Conservation (phyloP, 1,140 invertebrate genomes). For the Sminthurides bifidus region DNA sequence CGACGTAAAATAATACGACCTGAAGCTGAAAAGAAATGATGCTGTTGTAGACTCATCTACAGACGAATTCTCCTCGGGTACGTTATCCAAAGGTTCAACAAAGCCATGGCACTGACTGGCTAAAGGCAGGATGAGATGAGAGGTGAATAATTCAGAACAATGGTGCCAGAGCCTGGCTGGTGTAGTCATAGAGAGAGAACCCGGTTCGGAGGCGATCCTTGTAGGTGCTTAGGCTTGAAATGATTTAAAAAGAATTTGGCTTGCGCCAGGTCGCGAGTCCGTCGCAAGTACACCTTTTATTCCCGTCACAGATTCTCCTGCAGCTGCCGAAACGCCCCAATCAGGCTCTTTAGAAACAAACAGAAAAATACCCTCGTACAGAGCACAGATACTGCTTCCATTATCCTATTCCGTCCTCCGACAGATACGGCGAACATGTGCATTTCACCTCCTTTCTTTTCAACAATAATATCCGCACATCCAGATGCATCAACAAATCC, state of each 20-base stretch:
- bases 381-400: no score
- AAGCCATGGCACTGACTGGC: neutral
- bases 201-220: neutral
- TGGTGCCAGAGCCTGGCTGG: neutral
- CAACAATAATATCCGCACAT: no score
- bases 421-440: no score
- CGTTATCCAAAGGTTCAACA: neutral
- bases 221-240: neutral
- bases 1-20: no score
- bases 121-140: no score
- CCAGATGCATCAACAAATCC: no score
- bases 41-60: no score
- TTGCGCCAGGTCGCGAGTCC: slow-evolving; percentile 22
- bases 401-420: no score
- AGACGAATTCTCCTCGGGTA: no score
- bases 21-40: no score
- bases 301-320: slow-evolving; percentile 13
- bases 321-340: slow-evolving; percentile 23
- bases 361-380: slow-evolving; percentile 17
- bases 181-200: neutral
- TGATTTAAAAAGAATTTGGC: slow-evolving; percentile 10
- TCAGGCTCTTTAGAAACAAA: slow-evolving; percentile 20
- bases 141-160: no score
- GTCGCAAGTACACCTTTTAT: slow-evolving; percentile 23
- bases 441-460: no score